A percentile compares a stretch with the other conserved stretches of the same genome.
These are phyloP conservation scores for Hylia prasina DNA, from an alignment of 2,113 vertebrate genomes.

Conservation along the genomic window DNA sequence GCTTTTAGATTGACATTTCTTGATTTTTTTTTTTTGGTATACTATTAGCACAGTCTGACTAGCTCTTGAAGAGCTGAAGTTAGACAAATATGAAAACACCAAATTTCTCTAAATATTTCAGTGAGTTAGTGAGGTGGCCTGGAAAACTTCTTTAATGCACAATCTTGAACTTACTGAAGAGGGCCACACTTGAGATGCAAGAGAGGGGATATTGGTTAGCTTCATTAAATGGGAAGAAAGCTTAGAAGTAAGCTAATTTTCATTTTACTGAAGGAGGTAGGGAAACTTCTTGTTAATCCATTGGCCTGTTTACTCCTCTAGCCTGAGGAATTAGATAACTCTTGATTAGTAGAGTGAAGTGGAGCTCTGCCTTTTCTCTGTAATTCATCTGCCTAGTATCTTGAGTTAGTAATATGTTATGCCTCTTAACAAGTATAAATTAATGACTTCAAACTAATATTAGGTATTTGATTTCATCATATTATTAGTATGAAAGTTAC, in stretches of 20 bases:
- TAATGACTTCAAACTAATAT: not conserved
- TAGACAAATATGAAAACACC: not conserved
- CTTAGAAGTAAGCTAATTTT: not conserved
- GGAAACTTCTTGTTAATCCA: not conserved
- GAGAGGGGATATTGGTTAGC: not conserved
- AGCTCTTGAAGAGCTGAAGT: not conserved
- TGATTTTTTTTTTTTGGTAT: not conserved
- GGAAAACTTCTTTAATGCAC: not conserved
- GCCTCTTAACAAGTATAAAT: not conserved
- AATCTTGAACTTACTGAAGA: not conserved
- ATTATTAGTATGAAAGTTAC: not conserved
- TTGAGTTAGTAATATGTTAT: not conserved
- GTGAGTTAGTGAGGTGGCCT: not conserved
- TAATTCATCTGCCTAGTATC: not conserved
- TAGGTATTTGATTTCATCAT: not conserved
- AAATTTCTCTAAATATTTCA: not conserved
- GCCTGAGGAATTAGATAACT: not conserved
- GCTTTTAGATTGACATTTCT: not conserved
- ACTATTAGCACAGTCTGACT: not conserved
- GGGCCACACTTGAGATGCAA: not conserved
- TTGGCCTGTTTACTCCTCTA: not conserved
- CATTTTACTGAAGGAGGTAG: not conserved
- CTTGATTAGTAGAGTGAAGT: not conserved
- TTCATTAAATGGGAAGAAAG: not conserved
- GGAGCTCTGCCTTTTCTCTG: not conserved